phyloP scores from a whole-genome alignment of 2,113 vertebrate genomes.

The Xiphias gladius region DNA sequence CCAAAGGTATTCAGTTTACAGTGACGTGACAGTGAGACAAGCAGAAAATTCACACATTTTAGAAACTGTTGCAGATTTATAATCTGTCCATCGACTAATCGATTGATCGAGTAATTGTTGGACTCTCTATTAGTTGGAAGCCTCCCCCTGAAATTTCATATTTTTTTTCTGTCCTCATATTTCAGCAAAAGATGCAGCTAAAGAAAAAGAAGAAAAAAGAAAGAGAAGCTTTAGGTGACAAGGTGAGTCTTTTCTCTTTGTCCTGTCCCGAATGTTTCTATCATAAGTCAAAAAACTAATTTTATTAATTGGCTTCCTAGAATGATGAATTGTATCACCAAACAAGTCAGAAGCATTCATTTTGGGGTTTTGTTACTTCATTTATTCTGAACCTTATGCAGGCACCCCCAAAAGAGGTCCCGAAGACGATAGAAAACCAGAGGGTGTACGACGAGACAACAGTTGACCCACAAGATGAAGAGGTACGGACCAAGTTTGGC shows the following conservation, averaged over 20 bases:
- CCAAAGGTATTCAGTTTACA: too few species aligned
- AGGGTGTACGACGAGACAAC: slow-evolving; percentile 94
- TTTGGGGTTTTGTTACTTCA: neutral
- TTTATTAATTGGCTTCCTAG: neutral
- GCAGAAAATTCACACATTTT: too few species aligned
- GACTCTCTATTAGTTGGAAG: neutral
- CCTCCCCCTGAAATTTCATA: neutral
- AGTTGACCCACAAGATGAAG: slow-evolving; percentile 95
- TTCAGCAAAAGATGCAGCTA: slow-evolving; percentile 90
- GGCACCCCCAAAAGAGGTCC: slow-evolving; percentile 95
- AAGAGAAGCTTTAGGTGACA: slow-evolving; percentile 92
- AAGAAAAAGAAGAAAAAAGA: slow-evolving; percentile 94
- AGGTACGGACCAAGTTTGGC: slow-evolving; percentile 83
- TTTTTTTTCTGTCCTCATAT: slow-evolving; percentile 21
- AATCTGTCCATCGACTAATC: neutral
- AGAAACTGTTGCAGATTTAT: too few species aligned
- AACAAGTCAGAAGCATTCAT: neutral
- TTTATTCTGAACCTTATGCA: slow-evolving; percentile 58
- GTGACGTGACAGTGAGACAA: too few species aligned
- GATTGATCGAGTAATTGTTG: too few species aligned
- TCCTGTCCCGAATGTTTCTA: neutral
- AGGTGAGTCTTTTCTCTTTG: slow-evolving; percentile 81
- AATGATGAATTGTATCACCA: neutral
- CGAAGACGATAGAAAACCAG: slow-evolving; percentile 99
- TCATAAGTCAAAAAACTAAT: neutral